Evolutionary conservation across 1,140 invertebrate genomes (phyloP).

Genomic region (Nomia melanderi): DNA sequence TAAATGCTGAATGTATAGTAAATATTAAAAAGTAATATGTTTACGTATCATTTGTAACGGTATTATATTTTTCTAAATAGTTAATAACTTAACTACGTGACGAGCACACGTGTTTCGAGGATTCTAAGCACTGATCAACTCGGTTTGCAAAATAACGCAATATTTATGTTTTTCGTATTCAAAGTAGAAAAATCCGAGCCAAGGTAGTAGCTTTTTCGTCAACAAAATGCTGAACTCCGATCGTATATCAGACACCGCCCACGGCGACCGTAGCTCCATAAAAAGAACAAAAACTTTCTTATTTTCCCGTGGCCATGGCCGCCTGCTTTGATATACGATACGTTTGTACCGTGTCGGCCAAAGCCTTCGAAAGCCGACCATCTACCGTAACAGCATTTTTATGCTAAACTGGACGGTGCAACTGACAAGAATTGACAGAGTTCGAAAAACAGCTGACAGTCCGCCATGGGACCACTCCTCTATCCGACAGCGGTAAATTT

Average conservation of each 20-base stretch:
- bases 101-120: not conserved
- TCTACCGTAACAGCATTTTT: conserved; percentile 70
- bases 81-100: not conserved
- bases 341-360: conserved; percentile 68
- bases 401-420: conserved; percentile 67
- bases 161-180: conserved; percentile 45
- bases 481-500: conserved; percentile 63
- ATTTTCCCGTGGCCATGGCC: conserved; percentile 60
- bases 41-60: too few relatives aligned
- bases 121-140: not conserved
- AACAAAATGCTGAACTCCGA: conserved; percentile 65
- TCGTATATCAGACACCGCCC: conserved; percentile 65
- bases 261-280: conserved; percentile 62
- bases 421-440: conserved; percentile 73
- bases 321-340: conserved; percentile 75
- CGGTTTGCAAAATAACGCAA: conserved; percentile 1
- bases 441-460: conserved; percentile 68
- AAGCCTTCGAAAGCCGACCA: conserved; percentile 68
- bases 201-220: conserved; percentile 66
- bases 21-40: too few relatives aligned
- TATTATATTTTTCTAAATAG: too few relatives aligned
- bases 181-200: conserved; percentile 52
- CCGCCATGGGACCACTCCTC: conserved; percentile 52
- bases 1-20: too few relatives aligned
- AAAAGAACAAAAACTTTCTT: conserved; percentile 69